phyloP scores from a whole-genome alignment of 2,888 invertebrate genomes.

The Linnaemya tessellans region DNA sequence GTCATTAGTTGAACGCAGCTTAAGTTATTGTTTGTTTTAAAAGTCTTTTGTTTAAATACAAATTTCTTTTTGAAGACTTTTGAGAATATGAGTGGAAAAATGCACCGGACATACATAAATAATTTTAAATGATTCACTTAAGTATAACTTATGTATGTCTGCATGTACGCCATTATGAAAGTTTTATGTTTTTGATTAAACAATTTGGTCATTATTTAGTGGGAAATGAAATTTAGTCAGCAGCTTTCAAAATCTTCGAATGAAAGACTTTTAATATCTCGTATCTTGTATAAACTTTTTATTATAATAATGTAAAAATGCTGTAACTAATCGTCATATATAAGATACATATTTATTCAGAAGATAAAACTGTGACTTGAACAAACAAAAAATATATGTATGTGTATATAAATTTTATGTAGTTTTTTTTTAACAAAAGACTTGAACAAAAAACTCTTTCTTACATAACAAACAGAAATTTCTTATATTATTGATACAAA shows the following conservation, averaged over 20 bases:
- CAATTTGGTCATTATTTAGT: slow-evolving; percentile 35
- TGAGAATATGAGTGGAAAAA: background rate
- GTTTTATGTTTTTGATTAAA: slow-evolving; percentile 36
- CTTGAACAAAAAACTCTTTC: slow-evolving; percentile 38
- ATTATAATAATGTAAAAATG: background rate
- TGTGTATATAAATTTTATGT: slow-evolving; percentile 5
- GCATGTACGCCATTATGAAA: slow-evolving; percentile 26
- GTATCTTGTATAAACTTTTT: background rate
- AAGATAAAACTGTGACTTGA: background rate
- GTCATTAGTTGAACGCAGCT: slow-evolving; percentile 23
- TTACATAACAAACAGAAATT: background rate
- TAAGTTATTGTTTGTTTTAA: background rate
- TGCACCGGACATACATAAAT: background rate
- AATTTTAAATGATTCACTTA: slow-evolving; percentile 16
- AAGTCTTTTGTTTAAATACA: slow-evolving; percentile 14
- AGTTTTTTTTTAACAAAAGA: slow-evolving; percentile 40
- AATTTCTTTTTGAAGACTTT: background rate
- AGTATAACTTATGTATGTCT: background rate
- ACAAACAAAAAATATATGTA: background rate
- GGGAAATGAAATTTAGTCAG: slow-evolving; percentile 51
- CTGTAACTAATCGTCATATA: background rate
- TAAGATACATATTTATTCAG: background rate
- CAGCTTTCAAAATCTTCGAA: background rate
- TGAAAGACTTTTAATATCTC: background rate
- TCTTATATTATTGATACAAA: background rate